phyloP scores from a whole-genome alignment of 2,113 vertebrate species.

The Micronycteris hirsuta region DNA sequence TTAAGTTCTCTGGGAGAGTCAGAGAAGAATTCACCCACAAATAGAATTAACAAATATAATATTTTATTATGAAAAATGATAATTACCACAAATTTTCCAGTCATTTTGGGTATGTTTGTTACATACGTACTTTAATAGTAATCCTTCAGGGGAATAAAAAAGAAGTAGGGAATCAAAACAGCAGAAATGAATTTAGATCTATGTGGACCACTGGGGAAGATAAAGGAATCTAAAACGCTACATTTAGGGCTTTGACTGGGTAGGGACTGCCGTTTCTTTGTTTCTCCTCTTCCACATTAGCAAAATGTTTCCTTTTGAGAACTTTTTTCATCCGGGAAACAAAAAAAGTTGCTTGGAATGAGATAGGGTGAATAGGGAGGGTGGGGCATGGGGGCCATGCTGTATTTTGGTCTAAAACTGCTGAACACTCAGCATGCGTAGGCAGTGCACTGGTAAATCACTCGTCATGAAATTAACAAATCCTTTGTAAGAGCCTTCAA shows the following conservation, averaged over 20 bases:
- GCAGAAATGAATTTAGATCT: background rate
- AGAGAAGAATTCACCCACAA: background rate
- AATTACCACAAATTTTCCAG: background rate
- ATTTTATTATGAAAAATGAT: slow-evolving; percentile 5
- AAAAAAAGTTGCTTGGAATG: too few species aligned
- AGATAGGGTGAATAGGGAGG: too few species aligned
- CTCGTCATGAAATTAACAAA: too few species aligned
- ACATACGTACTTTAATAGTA: background rate
- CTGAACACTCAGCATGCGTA: too few species aligned
- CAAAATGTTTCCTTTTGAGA: too few species aligned
- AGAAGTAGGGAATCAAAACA: background rate
- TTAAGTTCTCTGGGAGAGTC: background rate
- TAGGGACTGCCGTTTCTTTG: too few species aligned
- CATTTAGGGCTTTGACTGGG: background rate
- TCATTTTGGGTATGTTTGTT: background rate
- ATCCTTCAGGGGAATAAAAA: background rate
- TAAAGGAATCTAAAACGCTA: background rate
- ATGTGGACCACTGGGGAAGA: background rate
- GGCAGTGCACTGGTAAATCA: too few species aligned
- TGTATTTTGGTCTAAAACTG: too few species aligned
- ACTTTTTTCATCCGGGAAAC: too few species aligned
- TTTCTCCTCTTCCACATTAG: too few species aligned
- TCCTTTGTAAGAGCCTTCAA: too few species aligned
- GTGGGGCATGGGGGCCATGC: too few species aligned
- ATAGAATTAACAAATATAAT: background rate